Evolutionary conservation across 2,113 vertebrate genomes (phyloP), one percentile per base, ranked within the genome.

Genomic region (Tenrec ecaudatus): DNA sequence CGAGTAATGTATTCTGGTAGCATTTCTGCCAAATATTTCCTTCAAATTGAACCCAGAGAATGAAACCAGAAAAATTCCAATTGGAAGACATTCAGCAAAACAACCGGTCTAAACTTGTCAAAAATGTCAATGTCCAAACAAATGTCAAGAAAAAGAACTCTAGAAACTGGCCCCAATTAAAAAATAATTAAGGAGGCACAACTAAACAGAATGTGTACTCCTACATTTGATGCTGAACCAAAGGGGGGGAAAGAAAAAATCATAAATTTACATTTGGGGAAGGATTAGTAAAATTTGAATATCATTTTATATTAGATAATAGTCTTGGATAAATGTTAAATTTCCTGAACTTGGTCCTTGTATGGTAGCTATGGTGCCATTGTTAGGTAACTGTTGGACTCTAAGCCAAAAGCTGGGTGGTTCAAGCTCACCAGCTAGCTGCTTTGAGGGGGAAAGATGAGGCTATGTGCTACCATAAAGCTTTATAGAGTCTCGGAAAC

Each of bases 61-160:
- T 89, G 89, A 1, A 38, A 81, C 86, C 86, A 80, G 90, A 86
- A 40, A 84, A n/a, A 58, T 87, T n/a, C 38, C 81, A 64, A 83
- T 60, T 69, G 84, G 79, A 94, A 82, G 38, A 68, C 31, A 5
- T 66, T 91, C 77, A 94, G 58, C 33, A 91, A 88, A 92, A 83
- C 66, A 92, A 86, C 38, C 71, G 58, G 17, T 43, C 29, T 66
- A 33, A 82, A 66, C 33, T 76, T 43, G 64, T 81, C 31, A 84
- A 95, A 89, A 80, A 58, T 68, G 58, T 22, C 71, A 73, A 6
- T 71, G 58, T 78, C 66, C 38, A 77, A 43, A 43, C 38, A 77
- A 77, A 77, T 71, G 31, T 33, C 60, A 62, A 62, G 47, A 53
- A 40, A 36, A 81, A 78, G 76, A 76, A 96, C 58, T 8, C 57